Base-by-base conservation (phyloP, 2,797 vertebrate genomes). In the Crenuchus spilurus region DNA sequence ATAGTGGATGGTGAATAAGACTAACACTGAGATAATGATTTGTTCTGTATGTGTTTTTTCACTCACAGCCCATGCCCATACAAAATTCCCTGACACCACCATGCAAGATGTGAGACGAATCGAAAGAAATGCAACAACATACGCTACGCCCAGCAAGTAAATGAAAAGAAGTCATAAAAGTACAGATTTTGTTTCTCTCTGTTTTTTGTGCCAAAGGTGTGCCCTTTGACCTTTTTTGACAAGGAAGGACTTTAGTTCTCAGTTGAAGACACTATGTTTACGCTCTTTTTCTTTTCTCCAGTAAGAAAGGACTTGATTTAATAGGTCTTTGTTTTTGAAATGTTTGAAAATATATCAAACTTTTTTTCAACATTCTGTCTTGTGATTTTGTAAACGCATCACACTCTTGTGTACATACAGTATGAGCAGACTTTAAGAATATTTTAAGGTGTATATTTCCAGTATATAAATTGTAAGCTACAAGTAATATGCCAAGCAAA, bases 91-190 rank as follows among this genome's bases (percentile, higher is more conserved):
- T 49, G 42, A 66, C 63, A 66, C 14, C 63, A 66, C 41, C 42
- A 66, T 66, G 41, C 30, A 68, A 42, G 67, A 70, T 70, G 67
- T 70, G 52, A 70, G 67, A 70, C 22, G 22, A 41, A 57, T 70
- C 67, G 67, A 44, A 57, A 58, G 52, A 58, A 70, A 70, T 70
- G 67, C 37, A 70, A 70, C 68, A 70, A 60, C 24, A 41, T 41
- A 42, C 57, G 67, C 67, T 70, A 70, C 16, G 26, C 68, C 68
- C 57, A 46, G 52, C 35, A 70, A 70, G 35, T 58, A 37, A 37
- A 4, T 37, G 35, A 37, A 30, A 70, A 54, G 52, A 69, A 69
- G 49, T 69, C 48, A 55, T 54, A 37, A 69, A 68, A 41, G 48
- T 67, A 52, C 11, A 5, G 30, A 14, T 67, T 67, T 67, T 52